phyloP scores from a whole-genome alignment of 92 coral and sea anemone species.

The Parazoanthus swiftii region DNA sequence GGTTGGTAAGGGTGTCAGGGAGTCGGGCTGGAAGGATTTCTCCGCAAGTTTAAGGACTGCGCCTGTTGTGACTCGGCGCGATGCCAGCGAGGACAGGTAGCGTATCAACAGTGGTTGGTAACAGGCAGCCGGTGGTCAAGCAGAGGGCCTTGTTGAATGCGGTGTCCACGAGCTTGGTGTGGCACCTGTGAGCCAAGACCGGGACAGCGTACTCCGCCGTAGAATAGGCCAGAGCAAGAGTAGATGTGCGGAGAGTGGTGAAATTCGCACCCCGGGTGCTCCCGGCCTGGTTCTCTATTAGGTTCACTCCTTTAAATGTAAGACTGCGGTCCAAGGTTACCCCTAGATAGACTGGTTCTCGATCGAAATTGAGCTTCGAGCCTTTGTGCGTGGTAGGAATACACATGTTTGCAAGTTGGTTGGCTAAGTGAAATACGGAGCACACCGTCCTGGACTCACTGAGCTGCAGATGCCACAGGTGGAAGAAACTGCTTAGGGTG shows the following conservation, averaged over 20 bases:
- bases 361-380: background rate
- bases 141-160: background rate
- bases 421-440: slow-evolving; percentile 7
- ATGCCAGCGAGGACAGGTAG: too few relatives aligned
- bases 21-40: too few relatives aligned
- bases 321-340: too few relatives aligned
- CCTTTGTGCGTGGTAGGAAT: background rate
- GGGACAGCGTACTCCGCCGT: background rate
- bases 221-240: background rate
- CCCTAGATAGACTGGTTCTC: background rate
- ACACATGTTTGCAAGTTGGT: slow-evolving; percentile 2
- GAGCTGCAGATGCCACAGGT: background rate
- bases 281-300: background rate
- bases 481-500: background rate
- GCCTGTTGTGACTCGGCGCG: too few relatives aligned
- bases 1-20: too few relatives aligned
- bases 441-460: background rate
- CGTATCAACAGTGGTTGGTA: too few relatives aligned
- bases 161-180: background rate
- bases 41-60: too few relatives aligned
- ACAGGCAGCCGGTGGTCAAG: too few relatives aligned
- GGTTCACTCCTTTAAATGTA: slow-evolving; percentile 5
- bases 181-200: slow-evolving; percentile 20
- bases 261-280: slow-evolving; percentile 3
- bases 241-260: background rate